These are phyloP conservation scores for Achroia grisella DNA, from an alignment of 1,140 invertebrate genomes.

Conservation along the genomic window DNA sequence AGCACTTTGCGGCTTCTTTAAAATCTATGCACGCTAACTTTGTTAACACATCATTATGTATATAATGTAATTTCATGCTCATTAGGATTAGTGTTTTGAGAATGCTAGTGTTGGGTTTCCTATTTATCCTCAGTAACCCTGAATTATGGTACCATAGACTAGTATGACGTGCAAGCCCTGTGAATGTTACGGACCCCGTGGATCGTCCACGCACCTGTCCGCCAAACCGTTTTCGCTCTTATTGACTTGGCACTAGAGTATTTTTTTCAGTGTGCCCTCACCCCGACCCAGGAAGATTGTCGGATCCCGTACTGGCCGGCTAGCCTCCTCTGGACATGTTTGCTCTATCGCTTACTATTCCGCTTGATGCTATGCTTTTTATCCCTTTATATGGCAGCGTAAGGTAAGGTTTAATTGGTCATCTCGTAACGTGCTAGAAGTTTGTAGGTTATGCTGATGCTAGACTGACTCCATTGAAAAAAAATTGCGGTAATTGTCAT, in stretches of 20 bases:
- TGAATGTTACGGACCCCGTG: constrained; percentile 15
- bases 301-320: constrained; percentile 60
- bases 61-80: constrained; percentile 63
- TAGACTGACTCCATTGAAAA: too few species aligned
- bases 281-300: constrained; percentile 59
- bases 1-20: not conserved
- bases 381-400: not conserved
- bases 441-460: too few species aligned
- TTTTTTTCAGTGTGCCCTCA: constrained; percentile 73
- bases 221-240: constrained; percentile 55
- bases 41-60: constrained; percentile 12
- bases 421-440: too few species aligned
- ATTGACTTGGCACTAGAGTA: constrained; percentile 72
- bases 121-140: constrained; percentile 24
- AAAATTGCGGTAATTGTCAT: too few species aligned
- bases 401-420: constrained; percentile 20
- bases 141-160: constrained; percentile 7
- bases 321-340: constrained; percentile 62
- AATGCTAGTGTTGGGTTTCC: constrained; percentile 66
- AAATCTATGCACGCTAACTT: constrained; percentile 13
- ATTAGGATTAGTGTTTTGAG: constrained; percentile 61
- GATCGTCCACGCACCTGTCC: constrained; percentile 22
- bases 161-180: constrained; percentile 10
- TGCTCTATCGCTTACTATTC: constrained; percentile 47
- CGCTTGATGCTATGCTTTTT: constrained; percentile 57